phyloP scores from a whole-genome alignment of 2,797 vertebrate species.

The Pachyuromys duprasi region DNA sequence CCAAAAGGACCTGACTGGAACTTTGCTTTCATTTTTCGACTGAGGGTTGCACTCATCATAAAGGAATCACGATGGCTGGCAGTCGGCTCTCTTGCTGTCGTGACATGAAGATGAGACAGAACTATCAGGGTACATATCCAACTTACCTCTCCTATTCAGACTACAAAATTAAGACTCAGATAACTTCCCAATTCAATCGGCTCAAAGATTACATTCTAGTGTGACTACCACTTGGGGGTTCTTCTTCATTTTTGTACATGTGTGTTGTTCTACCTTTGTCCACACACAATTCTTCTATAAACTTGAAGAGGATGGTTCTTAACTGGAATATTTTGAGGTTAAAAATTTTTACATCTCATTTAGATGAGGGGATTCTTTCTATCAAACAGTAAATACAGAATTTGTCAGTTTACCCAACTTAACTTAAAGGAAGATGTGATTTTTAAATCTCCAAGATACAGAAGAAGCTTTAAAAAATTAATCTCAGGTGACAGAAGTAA shows the following conservation, averaged over 20 bases:
- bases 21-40: conserved; percentile 82
- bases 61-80: conserved; percentile 78
- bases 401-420: conserved; percentile 56
- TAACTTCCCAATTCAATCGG: conserved; percentile 23
- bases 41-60: conserved; percentile 76
- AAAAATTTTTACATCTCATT: conserved; percentile 56
- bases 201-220: conserved; percentile 34
- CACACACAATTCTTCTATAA: background rate
- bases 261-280: background rate
- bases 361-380: conserved; percentile 58
- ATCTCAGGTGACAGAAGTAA: conserved; percentile 44
- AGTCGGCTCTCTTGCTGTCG: conserved; percentile 54
- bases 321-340: conserved; percentile 62
- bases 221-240: conserved; percentile 6
- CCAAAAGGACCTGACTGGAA: conserved; percentile 71
- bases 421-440: conserved; percentile 6
- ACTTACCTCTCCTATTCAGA: conserved; percentile 15
- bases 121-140: background rate
- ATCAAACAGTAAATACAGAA: conserved; percentile 54
- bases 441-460: conserved; percentile 49
- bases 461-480: conserved; percentile 13
- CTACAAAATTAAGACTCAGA: conserved; percentile 40
- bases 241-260: conserved; percentile 44
- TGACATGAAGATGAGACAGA: background rate
- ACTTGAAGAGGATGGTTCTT: conserved; percentile 50